Evolutionary conservation across 64 coral and sea anemone genomes (phyloP), one percentile per base, ranked within the genome.

Genomic region (Stichodactyla helianthus): DNA sequence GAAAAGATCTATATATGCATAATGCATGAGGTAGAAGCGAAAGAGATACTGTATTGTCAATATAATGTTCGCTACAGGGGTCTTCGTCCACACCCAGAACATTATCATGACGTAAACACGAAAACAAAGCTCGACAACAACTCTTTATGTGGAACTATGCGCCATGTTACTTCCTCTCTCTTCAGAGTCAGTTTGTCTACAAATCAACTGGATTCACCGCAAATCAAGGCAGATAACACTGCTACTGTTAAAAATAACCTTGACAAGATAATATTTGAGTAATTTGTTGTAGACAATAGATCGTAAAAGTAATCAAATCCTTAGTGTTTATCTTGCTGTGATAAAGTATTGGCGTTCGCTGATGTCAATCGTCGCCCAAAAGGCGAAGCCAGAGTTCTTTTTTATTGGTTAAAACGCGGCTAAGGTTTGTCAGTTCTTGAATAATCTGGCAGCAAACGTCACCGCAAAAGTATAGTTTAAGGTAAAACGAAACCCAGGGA

Each of bases 211-310:
- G 27, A 74, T 23, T 74, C n/a, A 35, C 35, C 35, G 4, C 27
- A 74, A 81, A 81, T 52, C 78, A 19, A 20, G 8, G 17, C 16
- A 54, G 78, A 81, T 81, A 81, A 81, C 14, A 53, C 6, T 81
- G 19, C 78, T 53, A 5, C 17, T 14, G 78, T 52, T 52, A 18
- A 52, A 52, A 81, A 81, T 81, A 81, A 54, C 50, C 26, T 31
- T 51, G 51, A 18, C 50, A 81, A 12, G 19, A 81, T 81, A 81
- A 81, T 81, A 81, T 81, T 81, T 81, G 78, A 81, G 50, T 52
- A 81, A 81, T 81, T 81, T 53, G 35, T 52, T 54, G 50, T 12
- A 74, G 68, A 74, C 68, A 74, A 74, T 74, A 31, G 25, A 26
- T 74, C 68, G 22, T 15, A 44, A 54, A 54, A 15, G 52, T 52